phyloP scores from a whole-genome alignment of 2,113 vertebrate species.

The Notarius lentiginosus region DNA sequence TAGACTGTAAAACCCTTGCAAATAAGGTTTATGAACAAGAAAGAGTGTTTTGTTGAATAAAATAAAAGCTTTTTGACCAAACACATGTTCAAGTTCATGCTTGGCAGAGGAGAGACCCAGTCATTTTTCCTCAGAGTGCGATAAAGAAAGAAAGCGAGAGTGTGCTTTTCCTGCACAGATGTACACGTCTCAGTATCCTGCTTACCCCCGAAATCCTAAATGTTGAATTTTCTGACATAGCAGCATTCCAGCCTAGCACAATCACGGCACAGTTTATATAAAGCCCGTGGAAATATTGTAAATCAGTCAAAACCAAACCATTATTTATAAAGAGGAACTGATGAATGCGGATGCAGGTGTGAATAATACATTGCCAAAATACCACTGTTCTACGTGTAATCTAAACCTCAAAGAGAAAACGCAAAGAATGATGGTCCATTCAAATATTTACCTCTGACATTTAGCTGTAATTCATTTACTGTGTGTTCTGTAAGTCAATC shows the following conservation, averaged over 20 bases:
- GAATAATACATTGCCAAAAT: not conserved
- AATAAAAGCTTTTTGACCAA: conserved; percentile 15
- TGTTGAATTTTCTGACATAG: not conserved
- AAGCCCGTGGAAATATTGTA: not conserved
- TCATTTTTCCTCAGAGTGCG: not conserved
- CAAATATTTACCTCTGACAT: conserved; percentile 12
- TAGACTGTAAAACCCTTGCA: conserved; percentile 1
- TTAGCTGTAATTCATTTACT: not conserved
- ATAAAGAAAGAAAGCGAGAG: not conserved
- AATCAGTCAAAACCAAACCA: not conserved
- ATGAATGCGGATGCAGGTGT: not conserved
- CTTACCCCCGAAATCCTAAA: not conserved
- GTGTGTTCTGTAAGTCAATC: not conserved
- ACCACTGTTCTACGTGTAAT: not conserved
- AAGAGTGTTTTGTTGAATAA: conserved; percentile 1
- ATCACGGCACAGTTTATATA: conserved; percentile 12
- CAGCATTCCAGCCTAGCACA: not conserved
- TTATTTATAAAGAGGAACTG: not conserved
- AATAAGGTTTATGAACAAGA: not conserved
- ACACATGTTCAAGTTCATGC: not conserved
- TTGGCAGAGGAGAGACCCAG: not conserved
- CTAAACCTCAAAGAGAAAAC: conserved; percentile 4
- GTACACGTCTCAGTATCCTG: not conserved
- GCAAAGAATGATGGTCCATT: conserved; percentile 7
- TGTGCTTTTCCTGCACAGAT: not conserved